Conservation (phyloP, 2,888 invertebrate species). For the Dolichomitus sp. region DNA sequence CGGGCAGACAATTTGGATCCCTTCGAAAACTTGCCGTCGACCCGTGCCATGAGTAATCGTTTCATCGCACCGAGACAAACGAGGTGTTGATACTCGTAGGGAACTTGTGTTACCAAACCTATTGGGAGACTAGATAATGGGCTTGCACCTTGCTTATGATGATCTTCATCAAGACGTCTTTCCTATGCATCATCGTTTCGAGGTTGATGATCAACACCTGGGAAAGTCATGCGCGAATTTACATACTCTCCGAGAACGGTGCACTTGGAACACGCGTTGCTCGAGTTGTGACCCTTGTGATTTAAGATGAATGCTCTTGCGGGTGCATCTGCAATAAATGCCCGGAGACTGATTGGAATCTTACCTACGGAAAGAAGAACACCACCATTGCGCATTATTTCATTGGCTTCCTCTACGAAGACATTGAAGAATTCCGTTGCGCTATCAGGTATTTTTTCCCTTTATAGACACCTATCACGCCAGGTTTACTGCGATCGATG, state of each 20-base stretch:
- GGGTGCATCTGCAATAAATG: conserved; percentile 70
- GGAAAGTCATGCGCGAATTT: conserved; percentile 57
- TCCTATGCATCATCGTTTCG: conserved; percentile 66
- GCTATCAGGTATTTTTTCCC: conserved; percentile 64
- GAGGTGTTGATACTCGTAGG: conserved; percentile 67
- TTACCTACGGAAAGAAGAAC: conserved; percentile 37
- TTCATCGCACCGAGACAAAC: conserved; percentile 59
- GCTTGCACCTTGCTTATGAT: conserved; percentile 59
- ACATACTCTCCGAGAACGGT: conserved; percentile 59
- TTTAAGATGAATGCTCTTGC: conserved; percentile 49
- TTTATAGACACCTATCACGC: conserved; percentile 68
- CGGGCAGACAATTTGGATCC: conserved; percentile 43
- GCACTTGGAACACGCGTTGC: conserved; percentile 68
- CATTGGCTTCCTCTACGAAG: conserved; percentile 57
- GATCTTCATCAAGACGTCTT: conserved; percentile 30
- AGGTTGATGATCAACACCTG: conserved; percentile 48
- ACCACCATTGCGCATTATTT: conserved; percentile 53
- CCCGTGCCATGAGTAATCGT: too few relatives aligned
- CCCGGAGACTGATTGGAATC: conserved; percentile 48
- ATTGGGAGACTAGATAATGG: conserved; percentile 56
- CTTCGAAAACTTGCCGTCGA: conserved; percentile 28
- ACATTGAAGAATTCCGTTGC: conserved; percentile 60
- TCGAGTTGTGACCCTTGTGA: conserved; percentile 64
- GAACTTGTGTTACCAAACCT: conserved; percentile 62
- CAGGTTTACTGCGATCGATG: conserved; percentile 26